Evolutionary conservation across 2,888 invertebrate genomes (phyloP), one percentile per base, ranked within the genome.

Genomic region (Acrobasis consociella): DNA sequence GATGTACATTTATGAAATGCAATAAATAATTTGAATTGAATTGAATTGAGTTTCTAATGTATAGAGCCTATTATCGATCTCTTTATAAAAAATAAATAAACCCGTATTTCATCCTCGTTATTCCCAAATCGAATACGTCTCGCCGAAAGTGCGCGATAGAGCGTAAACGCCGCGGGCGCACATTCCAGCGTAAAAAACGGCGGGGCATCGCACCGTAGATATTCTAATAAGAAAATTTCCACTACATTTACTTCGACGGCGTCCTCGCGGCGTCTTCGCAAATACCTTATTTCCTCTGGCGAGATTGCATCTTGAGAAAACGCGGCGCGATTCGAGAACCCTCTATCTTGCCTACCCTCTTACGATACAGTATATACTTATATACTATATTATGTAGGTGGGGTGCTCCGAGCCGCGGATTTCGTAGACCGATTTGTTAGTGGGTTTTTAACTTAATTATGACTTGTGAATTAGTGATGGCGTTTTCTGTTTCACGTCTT

Each of bases 221-320:
- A 92, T 91, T 91, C 91, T 92, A 92, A 93, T 92, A 92, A 91
- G 93, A 93, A 93, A 92, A 93, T 92, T 92, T 93, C 92, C 92
- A 93, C 87, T 94, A 94, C 91, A 90, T 92, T 92, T 92, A 92
- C 90, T 89, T 86, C 86, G 87, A 86, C 87, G 87, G 88, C 87
- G 85, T 85, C 86, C 85, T 88, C 90, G 93, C 89, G 89, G 92
- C 93, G 93, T 92, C 93, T 93, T 88, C 84, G 93, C 92, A 93
- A 93, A 93, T 92, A 93, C 92, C 93, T 93, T 93, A 93, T 93
- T 93, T 93, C 93, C 93, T 93, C 91, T 81, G 88, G 88, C 89
- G 89, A 93, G 92, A 93, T 93, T 93, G 93, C 93, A 92, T 92
- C 92, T 92, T 91, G 91, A 91, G 92, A 92, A 92, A 91, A 89